Conservation (phyloP, 1,140 invertebrate species). For the Papilio polyxenes region DNA sequence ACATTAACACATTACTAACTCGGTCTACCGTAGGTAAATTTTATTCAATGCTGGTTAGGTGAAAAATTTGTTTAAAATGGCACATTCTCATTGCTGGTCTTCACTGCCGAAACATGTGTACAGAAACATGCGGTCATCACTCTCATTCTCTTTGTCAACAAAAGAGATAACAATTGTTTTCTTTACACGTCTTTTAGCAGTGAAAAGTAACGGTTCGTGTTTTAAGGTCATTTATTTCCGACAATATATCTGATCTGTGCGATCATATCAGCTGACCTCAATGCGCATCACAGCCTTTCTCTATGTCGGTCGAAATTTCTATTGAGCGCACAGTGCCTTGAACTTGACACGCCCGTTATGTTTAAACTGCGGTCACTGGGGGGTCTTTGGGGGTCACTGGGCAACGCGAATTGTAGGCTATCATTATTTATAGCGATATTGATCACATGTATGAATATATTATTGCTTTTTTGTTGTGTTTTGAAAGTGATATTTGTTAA, state of each 20-base stretch:
- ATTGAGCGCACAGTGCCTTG: conserved; percentile 22
- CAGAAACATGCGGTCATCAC: no score
- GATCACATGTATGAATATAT: background rate
- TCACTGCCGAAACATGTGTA: no score
- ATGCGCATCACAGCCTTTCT: conserved; percentile 6
- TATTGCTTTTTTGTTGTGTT: background rate
- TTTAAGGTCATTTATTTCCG: background rate
- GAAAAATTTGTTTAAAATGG: no score
- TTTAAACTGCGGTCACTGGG: conserved; percentile 1
- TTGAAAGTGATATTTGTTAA: no score
- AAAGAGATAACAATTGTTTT: no score
- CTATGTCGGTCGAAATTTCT: conserved; percentile 26
- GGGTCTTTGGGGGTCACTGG: background rate
- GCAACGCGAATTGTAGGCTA: conserved; percentile 28
- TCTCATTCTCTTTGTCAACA: no score
- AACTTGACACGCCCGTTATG: conserved; percentile 33
- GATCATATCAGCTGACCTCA: background rate
- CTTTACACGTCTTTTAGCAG: background rate
- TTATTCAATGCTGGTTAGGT: no score
- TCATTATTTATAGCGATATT: background rate
- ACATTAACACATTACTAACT: background rate
- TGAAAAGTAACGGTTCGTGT: background rate
- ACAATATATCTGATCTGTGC: background rate
- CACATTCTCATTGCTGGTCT: no score
- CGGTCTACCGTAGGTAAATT: background rate